Evolutionary conservation across 2,888 invertebrate genomes (phyloP).

Genomic region (Eulithis prunata): DNA sequence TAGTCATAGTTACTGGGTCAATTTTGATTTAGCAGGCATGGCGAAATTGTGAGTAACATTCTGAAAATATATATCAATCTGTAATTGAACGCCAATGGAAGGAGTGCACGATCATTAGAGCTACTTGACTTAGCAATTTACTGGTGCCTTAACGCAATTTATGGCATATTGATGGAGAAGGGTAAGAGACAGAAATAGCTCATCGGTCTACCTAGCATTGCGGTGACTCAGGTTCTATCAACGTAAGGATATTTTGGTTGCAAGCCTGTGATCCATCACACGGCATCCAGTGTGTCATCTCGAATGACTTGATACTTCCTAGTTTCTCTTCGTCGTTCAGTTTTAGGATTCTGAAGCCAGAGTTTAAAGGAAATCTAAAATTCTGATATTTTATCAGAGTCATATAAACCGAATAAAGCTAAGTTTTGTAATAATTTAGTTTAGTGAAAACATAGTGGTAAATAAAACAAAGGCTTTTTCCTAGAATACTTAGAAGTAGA

Average conservation of each 20-base stretch:
- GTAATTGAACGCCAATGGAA: constrained; percentile 52
- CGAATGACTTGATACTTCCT: neutral
- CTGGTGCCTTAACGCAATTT: constrained; percentile 62
- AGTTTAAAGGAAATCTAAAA: too few relatives aligned
- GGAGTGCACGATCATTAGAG: constrained; percentile 50
- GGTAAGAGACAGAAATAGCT: constrained; percentile 65
- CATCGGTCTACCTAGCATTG: constrained; percentile 7
- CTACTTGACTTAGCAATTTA: constrained; percentile 73
- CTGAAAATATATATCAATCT: constrained; percentile 62
- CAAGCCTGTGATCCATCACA: constrained; percentile 5
- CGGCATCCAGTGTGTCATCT: neutral
- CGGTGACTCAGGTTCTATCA: constrained; percentile 16
- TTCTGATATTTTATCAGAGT: too few relatives aligned
- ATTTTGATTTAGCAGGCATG: constrained; percentile 50
- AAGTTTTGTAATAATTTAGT: too few relatives aligned
- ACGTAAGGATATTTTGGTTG: constrained; percentile 6
- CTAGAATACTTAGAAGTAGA: too few relatives aligned
- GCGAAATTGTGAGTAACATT: constrained; percentile 59
- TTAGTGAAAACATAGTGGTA: too few relatives aligned
- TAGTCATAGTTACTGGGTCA: constrained; percentile 54
- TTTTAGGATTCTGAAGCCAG: too few relatives aligned
- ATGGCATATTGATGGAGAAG: constrained; percentile 71
- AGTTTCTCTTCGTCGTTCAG: neutral
- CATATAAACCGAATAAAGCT: too few relatives aligned
- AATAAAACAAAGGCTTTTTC: too few relatives aligned